Conservation (phyloP, 2,113 vertebrate species). For the Gambusia holbrooki region DNA sequence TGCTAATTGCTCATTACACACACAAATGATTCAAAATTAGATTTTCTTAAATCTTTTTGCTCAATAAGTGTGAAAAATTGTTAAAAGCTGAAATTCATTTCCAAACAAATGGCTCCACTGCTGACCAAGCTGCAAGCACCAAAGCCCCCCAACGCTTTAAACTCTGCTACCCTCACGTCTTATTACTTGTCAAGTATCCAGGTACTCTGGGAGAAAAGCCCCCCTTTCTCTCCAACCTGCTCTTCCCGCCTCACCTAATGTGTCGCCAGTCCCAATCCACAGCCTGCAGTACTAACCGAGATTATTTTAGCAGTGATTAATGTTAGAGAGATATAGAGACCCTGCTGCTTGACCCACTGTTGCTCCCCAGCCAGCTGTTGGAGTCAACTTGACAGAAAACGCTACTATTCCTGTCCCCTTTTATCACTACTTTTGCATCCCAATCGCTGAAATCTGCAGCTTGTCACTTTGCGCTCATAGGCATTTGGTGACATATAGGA, state of each 20-base stretch:
- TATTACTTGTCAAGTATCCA: slow-evolving; percentile 25
- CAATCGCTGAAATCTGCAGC: slow-evolving; percentile 20
- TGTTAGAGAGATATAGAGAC: slow-evolving; percentile 64
- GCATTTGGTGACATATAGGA: slow-evolving; percentile 19
- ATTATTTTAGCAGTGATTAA: slow-evolving; percentile 74
- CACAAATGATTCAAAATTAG: neutral
- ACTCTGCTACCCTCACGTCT: slow-evolving; percentile 18
- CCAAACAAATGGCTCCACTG: neutral
- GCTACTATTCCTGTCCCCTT: slow-evolving; percentile 45
- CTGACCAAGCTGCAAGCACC: neutral
- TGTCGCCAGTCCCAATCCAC: slow-evolving; percentile 35
- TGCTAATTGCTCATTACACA: neutral
- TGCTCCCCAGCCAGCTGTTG: slow-evolving; percentile 36
- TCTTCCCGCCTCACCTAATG: slow-evolving; percentile 37
- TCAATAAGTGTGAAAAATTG: neutral
- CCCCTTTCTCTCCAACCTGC: neutral
- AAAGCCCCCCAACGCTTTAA: slow-evolving; percentile 4
- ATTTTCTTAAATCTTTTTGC: neutral
- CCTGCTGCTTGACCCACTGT: slow-evolving; percentile 45
- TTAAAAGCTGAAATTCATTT: slow-evolving; percentile 8
- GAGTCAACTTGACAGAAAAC: slow-evolving; percentile 21
- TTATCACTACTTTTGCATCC: slow-evolving; percentile 46
- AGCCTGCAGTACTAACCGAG: slow-evolving; percentile 47
- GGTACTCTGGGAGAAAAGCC: slow-evolving; percentile 9
- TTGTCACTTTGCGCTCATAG: slow-evolving; percentile 10